Percentiles rank a stretch among this genome's conserved stretches.
These are phyloP conservation scores for Galerucella calmariensis DNA, from an alignment of 2,888 invertebrate genomes.

Conservation along the genomic window DNA sequence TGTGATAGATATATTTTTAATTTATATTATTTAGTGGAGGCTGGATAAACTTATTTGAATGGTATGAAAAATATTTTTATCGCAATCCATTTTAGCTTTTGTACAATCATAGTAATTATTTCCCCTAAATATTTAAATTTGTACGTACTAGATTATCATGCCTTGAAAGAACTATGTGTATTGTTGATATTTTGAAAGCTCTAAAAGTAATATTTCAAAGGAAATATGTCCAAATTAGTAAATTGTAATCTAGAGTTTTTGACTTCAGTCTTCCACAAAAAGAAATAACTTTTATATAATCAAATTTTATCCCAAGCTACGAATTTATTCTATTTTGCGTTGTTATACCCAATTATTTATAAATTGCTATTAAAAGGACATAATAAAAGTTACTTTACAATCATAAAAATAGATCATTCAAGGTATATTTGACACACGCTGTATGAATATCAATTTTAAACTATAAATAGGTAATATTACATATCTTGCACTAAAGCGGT, in stretches of 20 bases:
- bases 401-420: neutral
- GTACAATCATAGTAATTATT: constrained; percentile 23
- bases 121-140: constrained; percentile 12
- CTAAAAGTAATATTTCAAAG: neutral
- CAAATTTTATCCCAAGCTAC: neutral
- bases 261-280: constrained; percentile 7
- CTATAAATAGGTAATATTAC: neutral
- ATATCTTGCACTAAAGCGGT: neutral
- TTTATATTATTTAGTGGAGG: constrained; percentile 22
- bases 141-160: constrained; percentile 11
- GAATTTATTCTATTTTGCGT: neutral
- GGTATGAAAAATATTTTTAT: constrained; percentile 13
- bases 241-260: constrained; percentile 2
- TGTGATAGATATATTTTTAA: constrained; percentile 25
- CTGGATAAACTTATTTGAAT: constrained; percentile 22
- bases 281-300: neutral
- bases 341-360: constrained; percentile 2
- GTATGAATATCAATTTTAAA: constrained; percentile 4
- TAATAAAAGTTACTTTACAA: neutral
- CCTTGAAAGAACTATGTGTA: constrained; percentile 11
- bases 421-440: constrained; percentile 3
- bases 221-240: constrained; percentile 1
- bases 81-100: constrained; percentile 11
- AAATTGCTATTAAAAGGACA: neutral
- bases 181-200: constrained; percentile 5